Evolutionary conservation across 2,888 invertebrate species (phyloP).

Genomic region (Eristalinus aeneus): DNA sequence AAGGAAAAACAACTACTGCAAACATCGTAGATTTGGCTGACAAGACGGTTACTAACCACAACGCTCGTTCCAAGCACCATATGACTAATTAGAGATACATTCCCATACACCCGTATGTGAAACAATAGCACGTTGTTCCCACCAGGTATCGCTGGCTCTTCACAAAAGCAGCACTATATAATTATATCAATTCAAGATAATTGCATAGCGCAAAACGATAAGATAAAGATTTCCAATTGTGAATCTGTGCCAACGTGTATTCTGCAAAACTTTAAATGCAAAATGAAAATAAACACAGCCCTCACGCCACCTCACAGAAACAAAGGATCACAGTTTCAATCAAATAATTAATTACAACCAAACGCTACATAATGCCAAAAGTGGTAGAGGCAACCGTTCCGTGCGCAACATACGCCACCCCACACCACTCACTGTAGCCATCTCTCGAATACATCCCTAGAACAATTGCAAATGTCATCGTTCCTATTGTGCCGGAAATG

Average conservation of each 20-base stretch:
- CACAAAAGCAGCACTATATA: constrained; percentile 34
- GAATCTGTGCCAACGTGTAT: constrained; percentile 8
- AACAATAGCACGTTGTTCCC: background rate
- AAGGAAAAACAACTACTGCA: too few species aligned
- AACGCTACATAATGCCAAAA: constrained; percentile 13
- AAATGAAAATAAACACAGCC: background rate
- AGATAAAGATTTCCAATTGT: constrained; percentile 46
- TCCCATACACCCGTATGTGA: background rate
- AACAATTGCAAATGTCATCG: constrained; percentile 44
- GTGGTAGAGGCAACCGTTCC: background rate
- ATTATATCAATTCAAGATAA: constrained; percentile 57
- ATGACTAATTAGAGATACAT: background rate
- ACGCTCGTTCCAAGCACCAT: too few species aligned
- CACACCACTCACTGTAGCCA: constrained; percentile 25
- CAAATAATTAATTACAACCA: constrained; percentile 55
- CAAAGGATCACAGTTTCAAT: constrained; percentile 32
- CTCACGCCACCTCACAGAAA: background rate
- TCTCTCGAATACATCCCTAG: background rate
- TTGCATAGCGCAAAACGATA: constrained; percentile 56
- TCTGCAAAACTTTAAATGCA: background rate
- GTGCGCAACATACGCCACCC: background rate
- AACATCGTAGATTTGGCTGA: background rate
- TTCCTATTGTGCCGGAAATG: constrained; percentile 5
- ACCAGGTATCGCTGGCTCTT: background rate
- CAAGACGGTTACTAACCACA: background rate